Percentiles rank a stretch among this genome's conserved stretches.
These are phyloP conservation scores for Uropetala carovei DNA, from an alignment of 2,888 invertebrate genomes.

Conservation along the genomic window DNA sequence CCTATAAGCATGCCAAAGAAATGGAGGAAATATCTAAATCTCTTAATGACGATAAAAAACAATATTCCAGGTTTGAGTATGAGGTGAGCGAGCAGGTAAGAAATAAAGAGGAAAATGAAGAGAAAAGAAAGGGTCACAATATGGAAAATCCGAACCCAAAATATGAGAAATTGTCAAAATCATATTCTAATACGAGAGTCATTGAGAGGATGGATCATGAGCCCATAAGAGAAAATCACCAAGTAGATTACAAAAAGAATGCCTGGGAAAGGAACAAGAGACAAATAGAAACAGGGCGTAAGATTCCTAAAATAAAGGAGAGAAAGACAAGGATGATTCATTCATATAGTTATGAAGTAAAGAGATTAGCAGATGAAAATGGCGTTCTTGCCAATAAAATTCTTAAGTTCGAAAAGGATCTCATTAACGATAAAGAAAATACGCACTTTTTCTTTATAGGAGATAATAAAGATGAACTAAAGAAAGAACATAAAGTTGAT, in stretches of 20 bases:
- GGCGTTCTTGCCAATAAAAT: conserved; percentile 26
- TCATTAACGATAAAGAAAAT: not conserved
- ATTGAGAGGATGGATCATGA: not conserved
- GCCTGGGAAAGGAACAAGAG: not conserved
- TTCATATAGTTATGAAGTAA: not conserved
- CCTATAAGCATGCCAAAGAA: not conserved
- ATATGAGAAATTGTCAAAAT: not conserved
- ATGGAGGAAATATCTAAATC: not conserved
- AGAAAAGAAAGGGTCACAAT: not conserved
- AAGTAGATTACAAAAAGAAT: not conserved
- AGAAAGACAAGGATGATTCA: not conserved
- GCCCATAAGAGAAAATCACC: not conserved
- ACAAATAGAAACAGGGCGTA: not conserved
- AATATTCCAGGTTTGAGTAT: too few relatives aligned
- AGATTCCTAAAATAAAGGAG: not conserved
- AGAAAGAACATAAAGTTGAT: not conserved
- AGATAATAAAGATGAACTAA: not conserved
- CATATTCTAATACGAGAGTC: not conserved
- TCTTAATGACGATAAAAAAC: too few relatives aligned
- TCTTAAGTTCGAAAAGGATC: not conserved
- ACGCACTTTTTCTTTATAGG: not conserved
- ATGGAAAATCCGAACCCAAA: not conserved
- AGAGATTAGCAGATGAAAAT: not conserved
- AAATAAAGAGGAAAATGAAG: not conserved
- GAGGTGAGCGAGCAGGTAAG: not conserved